Percentiles rank a stretch among this genome's conserved stretches.
Conservation (phyloP, 2,888 invertebrate species). For the Dicranocentrus wangi region DNA sequence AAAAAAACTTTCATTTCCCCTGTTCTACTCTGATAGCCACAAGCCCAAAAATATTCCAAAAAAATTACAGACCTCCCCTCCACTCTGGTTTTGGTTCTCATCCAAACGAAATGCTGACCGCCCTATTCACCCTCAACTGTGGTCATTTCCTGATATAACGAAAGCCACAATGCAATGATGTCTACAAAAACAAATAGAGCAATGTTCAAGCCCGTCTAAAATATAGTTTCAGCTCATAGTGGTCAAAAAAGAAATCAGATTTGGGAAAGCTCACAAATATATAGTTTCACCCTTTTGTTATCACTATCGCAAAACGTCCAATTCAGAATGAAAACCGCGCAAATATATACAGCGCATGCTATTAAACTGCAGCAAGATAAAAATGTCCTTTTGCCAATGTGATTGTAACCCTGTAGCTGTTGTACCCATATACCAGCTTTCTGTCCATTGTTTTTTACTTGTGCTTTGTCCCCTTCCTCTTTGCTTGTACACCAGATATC, state of each 20-base stretch:
- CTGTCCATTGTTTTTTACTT: neutral
- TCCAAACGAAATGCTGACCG: too few species aligned
- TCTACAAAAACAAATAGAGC: slow-evolving; percentile 42
- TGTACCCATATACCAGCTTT: neutral
- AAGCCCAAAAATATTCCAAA: slow-evolving; percentile 4
- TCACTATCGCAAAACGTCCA: slow-evolving; percentile 30
- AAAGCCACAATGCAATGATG: slow-evolving; percentile 49
- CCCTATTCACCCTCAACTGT: too few species aligned
- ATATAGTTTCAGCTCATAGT: neutral
- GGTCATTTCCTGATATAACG: slow-evolving; percentile 2
- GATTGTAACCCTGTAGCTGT: slow-evolving; percentile 8
- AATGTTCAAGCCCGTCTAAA: slow-evolving; percentile 33
- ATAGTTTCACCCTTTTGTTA: slow-evolving; percentile 21
- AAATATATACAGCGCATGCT: neutral
- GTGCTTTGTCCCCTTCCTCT: slow-evolving; percentile 36
- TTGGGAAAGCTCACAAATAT: neutral
- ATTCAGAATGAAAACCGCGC: slow-evolving; percentile 25
- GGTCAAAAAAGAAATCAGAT: neutral
- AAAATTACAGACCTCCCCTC: too few species aligned
- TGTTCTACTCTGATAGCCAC: neutral
- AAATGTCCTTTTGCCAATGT: too few species aligned
- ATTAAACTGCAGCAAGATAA: slow-evolving; percentile 13
- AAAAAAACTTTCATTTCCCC: slow-evolving; percentile 2
- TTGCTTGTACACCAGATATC: slow-evolving; percentile 36
- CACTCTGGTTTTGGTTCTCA: too few species aligned